Conservation (phyloP, 2,888 invertebrate species). For the Mesorhabditis spiculigera region DNA sequence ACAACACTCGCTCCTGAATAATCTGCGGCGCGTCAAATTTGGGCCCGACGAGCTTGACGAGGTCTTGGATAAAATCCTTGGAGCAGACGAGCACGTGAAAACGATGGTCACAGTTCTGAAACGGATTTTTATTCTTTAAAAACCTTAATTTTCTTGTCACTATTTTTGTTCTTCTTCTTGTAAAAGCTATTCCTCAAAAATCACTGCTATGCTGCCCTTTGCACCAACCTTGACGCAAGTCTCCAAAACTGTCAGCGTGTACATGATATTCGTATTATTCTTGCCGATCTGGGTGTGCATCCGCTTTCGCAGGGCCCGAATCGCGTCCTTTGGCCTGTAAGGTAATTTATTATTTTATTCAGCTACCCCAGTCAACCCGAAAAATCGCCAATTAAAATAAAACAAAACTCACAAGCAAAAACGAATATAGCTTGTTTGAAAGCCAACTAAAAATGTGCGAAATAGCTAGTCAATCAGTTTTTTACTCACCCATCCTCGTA, state of each 20-base stretch:
- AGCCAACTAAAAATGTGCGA: no score
- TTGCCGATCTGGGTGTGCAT: constrained; percentile 88
- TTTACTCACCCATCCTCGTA: constrained; percentile 77
- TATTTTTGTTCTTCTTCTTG: background rate
- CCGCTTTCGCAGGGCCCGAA: constrained; percentile 88
- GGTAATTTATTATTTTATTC: no score
- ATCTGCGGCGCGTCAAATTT: constrained; percentile 95
- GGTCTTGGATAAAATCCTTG: constrained; percentile 82
- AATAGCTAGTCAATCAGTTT: background rate
- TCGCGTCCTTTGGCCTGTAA: constrained; percentile 78
- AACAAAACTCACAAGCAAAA: no score
- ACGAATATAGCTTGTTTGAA: background rate
- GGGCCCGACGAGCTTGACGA: constrained; percentile 74
- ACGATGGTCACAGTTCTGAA: constrained; percentile 6
- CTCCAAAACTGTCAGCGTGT: constrained; percentile 85
- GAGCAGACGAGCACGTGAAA: constrained; percentile 24
- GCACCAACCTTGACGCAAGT: constrained; percentile 83
- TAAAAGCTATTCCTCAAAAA: no score
- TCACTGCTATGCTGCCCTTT: no score
- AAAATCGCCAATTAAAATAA: background rate
- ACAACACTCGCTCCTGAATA: constrained; percentile 89
- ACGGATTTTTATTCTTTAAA: background rate
- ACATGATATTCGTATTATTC: constrained; percentile 92
- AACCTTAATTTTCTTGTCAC: background rate
- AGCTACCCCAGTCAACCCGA: background rate